Conservation (phyloP, 2,113 vertebrate species). For the Calyptomena viridis region DNA sequence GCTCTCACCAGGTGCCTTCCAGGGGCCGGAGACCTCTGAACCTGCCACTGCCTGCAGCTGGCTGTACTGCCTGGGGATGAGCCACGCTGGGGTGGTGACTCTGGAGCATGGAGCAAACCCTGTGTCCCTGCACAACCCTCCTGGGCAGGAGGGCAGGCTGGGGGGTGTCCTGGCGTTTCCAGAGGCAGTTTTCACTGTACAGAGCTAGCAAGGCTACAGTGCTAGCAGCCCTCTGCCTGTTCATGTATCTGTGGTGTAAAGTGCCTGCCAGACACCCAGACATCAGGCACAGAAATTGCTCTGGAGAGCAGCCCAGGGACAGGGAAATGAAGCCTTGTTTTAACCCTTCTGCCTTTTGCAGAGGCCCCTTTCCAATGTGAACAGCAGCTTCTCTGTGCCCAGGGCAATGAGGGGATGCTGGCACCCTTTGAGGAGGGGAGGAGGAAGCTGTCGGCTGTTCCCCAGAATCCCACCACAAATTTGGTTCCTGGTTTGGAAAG, state of each 20-base stretch:
- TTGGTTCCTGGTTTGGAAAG: not conserved
- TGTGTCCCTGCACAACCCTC: not conserved
- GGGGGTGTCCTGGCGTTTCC: not conserved
- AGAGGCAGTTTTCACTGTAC: not conserved
- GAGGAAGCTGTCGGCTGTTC: not conserved
- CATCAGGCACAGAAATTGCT: not conserved
- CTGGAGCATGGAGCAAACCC: not conserved
- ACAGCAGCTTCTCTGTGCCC: not conserved
- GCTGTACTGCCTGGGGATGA: not conserved
- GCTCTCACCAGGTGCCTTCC: not conserved
- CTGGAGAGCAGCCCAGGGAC: not conserved
- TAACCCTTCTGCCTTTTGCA: not conserved
- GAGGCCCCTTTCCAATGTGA: not conserved
- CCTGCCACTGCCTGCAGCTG: not conserved
- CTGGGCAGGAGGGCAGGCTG: not conserved
- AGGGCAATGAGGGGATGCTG: not conserved
- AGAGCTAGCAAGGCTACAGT: not conserved
- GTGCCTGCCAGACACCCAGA: not conserved
- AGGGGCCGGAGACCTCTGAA: not conserved
- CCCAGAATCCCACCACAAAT: not conserved
- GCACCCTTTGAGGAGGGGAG: not conserved
- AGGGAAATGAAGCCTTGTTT: fast-evolving
- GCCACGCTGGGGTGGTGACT: not conserved
- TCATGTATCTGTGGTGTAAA: not conserved
- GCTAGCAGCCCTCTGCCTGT: not conserved